Conservation (phyloP, 2,113 vertebrate species). For the Numida meleagris region DNA sequence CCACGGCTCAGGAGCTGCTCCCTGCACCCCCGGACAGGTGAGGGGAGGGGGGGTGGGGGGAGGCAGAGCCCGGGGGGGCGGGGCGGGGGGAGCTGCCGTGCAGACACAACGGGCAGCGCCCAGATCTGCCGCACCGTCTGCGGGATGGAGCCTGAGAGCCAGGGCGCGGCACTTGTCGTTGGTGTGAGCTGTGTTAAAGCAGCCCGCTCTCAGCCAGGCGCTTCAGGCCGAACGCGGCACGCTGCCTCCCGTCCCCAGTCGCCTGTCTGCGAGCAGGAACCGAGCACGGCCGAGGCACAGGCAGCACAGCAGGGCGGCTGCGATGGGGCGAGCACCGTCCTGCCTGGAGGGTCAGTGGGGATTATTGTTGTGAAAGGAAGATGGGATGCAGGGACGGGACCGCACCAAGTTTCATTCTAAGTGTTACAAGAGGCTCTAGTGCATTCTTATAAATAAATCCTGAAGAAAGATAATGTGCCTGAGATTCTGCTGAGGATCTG, state of each 20-base stretch:
- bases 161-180: too few species aligned
- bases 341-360: background rate
- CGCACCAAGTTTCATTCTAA: background rate
- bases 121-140: rapidly evolving
- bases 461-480: background rate
- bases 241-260: background rate
- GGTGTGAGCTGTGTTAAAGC: background rate
- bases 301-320: too few species aligned
- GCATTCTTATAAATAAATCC: background rate
- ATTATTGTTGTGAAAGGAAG: background rate
- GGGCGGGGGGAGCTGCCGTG: background rate
- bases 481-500: background rate
- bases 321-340: too few species aligned
- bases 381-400: background rate
- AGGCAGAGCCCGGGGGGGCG: too few species aligned
- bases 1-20: background rate
- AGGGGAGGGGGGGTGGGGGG: too few species aligned
- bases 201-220: background rate
- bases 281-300: background rate
- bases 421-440: background rate
- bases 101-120: background rate
- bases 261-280: background rate
- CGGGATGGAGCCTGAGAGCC: background rate
- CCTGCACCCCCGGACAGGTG: too few species aligned
- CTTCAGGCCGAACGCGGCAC: background rate